Evolutionary conservation across 2,888 invertebrate species (phyloP), one percentile per base, ranked within the genome.

Genomic region (Cosmorhoe ocellata): DNA sequence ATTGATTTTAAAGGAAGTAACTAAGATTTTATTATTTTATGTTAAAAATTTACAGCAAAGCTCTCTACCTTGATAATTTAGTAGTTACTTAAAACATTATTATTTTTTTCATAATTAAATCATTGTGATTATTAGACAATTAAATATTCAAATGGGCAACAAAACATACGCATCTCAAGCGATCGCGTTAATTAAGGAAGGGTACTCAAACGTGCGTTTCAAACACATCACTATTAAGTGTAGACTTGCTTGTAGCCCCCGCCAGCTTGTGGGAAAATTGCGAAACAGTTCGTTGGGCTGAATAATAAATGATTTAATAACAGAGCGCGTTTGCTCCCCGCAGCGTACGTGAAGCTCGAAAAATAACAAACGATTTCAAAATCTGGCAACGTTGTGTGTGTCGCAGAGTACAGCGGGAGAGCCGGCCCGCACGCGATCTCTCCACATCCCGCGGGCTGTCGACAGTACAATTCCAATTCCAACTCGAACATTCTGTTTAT

Each of bases 251-350:
- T 60, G 59, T 66, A 70, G 55, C 60, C 66, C 64, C 32, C 51
- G 27, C 59, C 67, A 70, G 76, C 72, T 80, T 81, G 84, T 87
- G 84, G 84, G 87, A 84, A 85, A 85, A 84, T 84, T 83, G 81
- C 81, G 76, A 87, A 88, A 89, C 88, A 84, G 84, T 85, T 89
- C 86, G 85, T 81, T 81, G 84, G 73, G 73, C 74, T 88, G 88
- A 88, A 89, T 89, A 89, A 90, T 89, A 89, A 88, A 89, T 89
- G 86, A 88, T 87, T 89, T 89, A 87, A 88, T 89, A 89, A 89
- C 88, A 87, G 81, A 77, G 80, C 81, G 79, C 79, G 84, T 84
- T 84, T 84, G 83, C 82, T 84, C 79, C 83, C 81, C 80, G 68
- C 73, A 66, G 69, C 76, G 79, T 77, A 79, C 74, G 81, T 81